A percentile compares a stretch with the other conserved stretches of the same genome.
phyloP scores from a whole-genome alignment of 1,140 invertebrate species.

The Pemphigus obesinymphae region DNA sequence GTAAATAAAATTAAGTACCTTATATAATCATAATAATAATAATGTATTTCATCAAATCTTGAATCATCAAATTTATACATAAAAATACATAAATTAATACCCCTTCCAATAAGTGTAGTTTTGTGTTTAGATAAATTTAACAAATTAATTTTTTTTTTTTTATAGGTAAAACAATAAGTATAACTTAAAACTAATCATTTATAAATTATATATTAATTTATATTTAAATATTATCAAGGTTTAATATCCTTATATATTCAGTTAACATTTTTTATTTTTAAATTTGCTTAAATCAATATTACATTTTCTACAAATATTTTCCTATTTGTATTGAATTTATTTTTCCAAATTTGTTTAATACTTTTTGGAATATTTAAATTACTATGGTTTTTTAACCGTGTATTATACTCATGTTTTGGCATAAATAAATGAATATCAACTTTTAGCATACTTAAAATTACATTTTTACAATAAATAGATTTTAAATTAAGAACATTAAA shows the following conservation, averaged over 20 bases:
- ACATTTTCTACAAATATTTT: background rate
- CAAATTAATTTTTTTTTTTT: no score
- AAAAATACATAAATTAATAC: no score
- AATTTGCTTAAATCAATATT: background rate
- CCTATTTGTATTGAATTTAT: background rate
- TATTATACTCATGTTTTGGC: background rate
- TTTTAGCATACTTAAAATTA: background rate
- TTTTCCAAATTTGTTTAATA: background rate
- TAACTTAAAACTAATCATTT: no score
- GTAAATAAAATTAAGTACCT: no score
- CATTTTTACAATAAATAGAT: background rate
- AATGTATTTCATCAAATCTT: no score
- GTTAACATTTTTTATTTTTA: background rate
- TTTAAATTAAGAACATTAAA: background rate
- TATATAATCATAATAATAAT: no score
- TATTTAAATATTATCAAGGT: background rate
- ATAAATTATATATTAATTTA: background rate
- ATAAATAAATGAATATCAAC: background rate
- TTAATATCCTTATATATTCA: background rate
- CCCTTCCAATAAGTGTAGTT: no score
- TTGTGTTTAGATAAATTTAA: no score
- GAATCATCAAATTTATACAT: no score
- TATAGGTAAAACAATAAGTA: no score
- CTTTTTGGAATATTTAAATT: background rate
- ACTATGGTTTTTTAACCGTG: background rate